Base-by-base conservation (phyloP, 2,888 invertebrate species). In the Caenorhabditis macrosperma region DNA sequence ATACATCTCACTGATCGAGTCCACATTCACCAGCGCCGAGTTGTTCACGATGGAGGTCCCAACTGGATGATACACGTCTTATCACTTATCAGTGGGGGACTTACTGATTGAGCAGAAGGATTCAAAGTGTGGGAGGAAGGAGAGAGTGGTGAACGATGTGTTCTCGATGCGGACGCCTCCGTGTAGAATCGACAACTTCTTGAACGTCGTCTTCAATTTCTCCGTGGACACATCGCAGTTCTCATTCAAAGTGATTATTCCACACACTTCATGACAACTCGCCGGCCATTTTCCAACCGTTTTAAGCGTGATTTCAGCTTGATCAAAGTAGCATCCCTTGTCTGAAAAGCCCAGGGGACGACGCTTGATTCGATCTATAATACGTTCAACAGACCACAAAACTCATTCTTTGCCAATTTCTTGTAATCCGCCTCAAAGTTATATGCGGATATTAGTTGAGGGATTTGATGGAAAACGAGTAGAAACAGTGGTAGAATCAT, bases 161-260 rank as follows among this genome's bases (percentile, higher is more conserved):
- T 54, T 64, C 30, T 64, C 64, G 10, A 64, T 28, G 17, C 38
- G 22, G 2, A 64, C 15, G 3, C 64, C 64, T 17, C 64, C 64
- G 28, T 28, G 1, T 20, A 64, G 28, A 22, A 3, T 41, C 20
- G 26, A n/a, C 54, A 64, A 41, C 9, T 54, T 41, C 17, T 17
- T 26, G n/a, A 64, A 54, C 1, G 9, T 20, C 5, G n/a, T 17
- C 20, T 41, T 28, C 41, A 64, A 38, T 7, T 52, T 7, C 9
- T 5, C 41, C 17, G 17, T 41, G 5, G 52, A 28, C 5, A 64
- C 28, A 41, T 64, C 41, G n/a, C 54, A 54, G 41, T 64, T 54
- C 9, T 33, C 12, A 41, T 52, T 64, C 17, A 64, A 26, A 2
- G 28, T 28, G 7, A 64, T 20, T 10, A 64, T 38, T 15, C 52